Evolutionary conservation across 2,113 vertebrate species (phyloP), one percentile per base, ranked within the genome.

Genomic region (Aix galericulata): DNA sequence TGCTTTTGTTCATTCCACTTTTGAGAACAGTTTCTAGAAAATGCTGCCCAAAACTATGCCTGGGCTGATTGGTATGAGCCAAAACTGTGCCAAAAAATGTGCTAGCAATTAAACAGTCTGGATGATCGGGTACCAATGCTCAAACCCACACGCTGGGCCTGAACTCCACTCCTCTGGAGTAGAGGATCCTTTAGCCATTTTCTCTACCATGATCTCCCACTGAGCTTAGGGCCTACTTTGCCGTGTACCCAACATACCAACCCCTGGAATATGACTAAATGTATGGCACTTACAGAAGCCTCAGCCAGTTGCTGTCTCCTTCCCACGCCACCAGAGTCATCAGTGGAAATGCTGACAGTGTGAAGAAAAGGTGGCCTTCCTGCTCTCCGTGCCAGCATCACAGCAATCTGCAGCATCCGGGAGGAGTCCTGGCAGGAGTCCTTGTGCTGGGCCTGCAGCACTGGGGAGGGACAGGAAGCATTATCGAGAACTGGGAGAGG

Each of bases 351-450:
- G 94, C 96, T 95, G 95, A 96, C 77, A 40, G 78, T 2, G 67
- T 85, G 85, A 75, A 72, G 96, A 53, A 60, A 88, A 93, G 86
- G 93, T 85, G 77, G 66, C 77, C 64, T 94, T 94, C 95, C 94
- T 83, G 79, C 66, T 86, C 48, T 42, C 50, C 1, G 31, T 69
- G 91, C 95, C 95, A 95, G 32, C 87, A 82, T 7, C 88, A 58
- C 3, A 0, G 81, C 84, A 59, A 46, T 75, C 67, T 81, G 21
- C 79, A 72, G 78, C 0, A 0, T 31, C 56, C 25, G 0, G 87
- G 84, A 95, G 95, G 71, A 89, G 83, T 14, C 55, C 90, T 95
- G 91, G 93, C 94, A 95, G 89, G n/a, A 90, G 59, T 85, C 88
- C 94, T 95, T 63, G 11, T 77, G 59, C 81, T 13, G 66, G 71